Percentiles rank a stretch among this genome's conserved stretches.
Conservation (phyloP, 2,113 vertebrate species). For the Brienomyrus brachyistius region DNA sequence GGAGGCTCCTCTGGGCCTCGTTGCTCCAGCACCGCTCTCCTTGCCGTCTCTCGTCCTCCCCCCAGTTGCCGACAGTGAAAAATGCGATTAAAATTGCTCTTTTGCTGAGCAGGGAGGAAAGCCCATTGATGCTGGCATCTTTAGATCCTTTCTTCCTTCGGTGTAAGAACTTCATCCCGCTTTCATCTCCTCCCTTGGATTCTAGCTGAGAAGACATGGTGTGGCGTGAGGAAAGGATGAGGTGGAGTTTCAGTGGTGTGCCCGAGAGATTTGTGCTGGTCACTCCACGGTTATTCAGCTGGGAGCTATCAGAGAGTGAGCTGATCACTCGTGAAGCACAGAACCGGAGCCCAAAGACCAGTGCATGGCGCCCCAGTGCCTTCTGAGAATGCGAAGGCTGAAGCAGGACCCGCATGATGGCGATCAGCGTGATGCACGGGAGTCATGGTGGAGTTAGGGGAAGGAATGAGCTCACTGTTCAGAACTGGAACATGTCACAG, state of each 20-base stretch:
- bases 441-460: neutral
- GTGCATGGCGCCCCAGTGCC: neutral
- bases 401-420: neutral
- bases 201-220: neutral
- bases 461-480: neutral
- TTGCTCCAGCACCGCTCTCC: neutral
- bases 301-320: neutral
- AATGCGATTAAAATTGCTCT: slow-evolving; percentile 9
- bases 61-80: neutral
- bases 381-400: neutral
- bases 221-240: neutral
- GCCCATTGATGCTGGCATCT: neutral
- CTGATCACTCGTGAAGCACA: neutral
- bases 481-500: neutral
- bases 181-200: neutral
- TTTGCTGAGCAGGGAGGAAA: neutral
- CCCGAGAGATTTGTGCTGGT: neutral
- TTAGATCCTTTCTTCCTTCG: neutral
- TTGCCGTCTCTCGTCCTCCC: neutral
- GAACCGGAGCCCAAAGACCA: neutral
- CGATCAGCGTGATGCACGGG: neutral
- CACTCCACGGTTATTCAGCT: neutral
- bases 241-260: neutral
- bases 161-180: neutral
- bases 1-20: neutral